A percentile compares a stretch with the other conserved stretches of the same genome.
Evolutionary conservation across 2,797 vertebrate genomes (phyloP).

Genomic region (Anguilla marmorata): DNA sequence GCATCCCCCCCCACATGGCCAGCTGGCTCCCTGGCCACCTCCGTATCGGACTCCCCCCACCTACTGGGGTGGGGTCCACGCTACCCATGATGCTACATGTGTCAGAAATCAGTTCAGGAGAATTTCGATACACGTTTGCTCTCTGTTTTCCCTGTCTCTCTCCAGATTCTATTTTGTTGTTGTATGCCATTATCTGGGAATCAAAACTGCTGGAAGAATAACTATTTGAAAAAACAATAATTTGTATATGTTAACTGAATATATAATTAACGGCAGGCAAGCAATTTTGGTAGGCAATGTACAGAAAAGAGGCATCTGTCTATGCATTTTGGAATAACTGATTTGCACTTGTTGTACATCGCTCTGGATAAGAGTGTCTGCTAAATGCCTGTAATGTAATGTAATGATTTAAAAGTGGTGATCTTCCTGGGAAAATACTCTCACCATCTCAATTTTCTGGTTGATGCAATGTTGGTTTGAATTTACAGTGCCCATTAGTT

Average conservation of each 20-base stretch:
- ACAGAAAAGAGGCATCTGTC: not conserved
- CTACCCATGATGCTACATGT: not conserved
- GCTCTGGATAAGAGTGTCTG: too few species aligned
- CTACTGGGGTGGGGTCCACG: slow-evolving; percentile 5
- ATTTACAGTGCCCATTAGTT: not conserved
- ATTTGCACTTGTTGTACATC: not conserved
- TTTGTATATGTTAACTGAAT: not conserved
- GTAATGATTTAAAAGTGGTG: not conserved
- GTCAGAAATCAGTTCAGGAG: not conserved
- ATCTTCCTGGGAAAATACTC: not conserved
- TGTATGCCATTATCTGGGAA: not conserved
- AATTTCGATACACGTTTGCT: not conserved
- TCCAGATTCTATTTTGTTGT: not conserved
- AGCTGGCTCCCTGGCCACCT: slow-evolving; percentile 12
- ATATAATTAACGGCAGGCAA: not conserved
- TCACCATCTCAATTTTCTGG: not conserved
- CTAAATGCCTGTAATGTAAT: too few species aligned
- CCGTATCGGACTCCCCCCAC: not conserved
- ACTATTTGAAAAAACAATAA: not conserved
- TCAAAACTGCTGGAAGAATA: not conserved
- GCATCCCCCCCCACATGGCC: slow-evolving; percentile 16
- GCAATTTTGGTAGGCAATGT: not conserved
- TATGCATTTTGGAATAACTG: not conserved
- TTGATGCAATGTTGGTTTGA: not conserved
- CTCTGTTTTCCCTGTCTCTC: not conserved